Evolutionary conservation across 2,797 vertebrate species (phyloP), one percentile per base, ranked within the genome.

Genomic region (Lacerta agilis): DNA sequence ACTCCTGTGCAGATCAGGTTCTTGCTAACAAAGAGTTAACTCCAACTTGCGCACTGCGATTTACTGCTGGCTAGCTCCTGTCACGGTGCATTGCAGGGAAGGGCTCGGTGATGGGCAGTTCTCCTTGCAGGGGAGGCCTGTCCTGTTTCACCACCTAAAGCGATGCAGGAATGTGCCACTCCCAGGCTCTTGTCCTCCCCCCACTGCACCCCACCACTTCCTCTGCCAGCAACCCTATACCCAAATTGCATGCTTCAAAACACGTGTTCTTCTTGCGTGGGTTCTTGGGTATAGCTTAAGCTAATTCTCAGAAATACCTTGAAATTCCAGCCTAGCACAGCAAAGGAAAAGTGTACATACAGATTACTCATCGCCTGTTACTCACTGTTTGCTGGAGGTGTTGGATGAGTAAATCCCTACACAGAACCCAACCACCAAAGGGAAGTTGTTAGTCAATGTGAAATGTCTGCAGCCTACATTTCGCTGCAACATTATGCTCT

Each of bases 361-460:
- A 89, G 75, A 79, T 85, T 82, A 43, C n/a, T 77, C 61, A 79
- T 82, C 27, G 41, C 75, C 27, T 86, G 79, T 83, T 90, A n/a
- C n/a, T 83, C 87, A 73, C 49, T 91, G 58, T 36, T 85, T 79
- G 4, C 4, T 11, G 75, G 76, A 67, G 67, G 58, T 49, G 43
- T 25, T 0, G 0, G 25, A 2, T 4, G 1, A 64, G 6, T 79
- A 41, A 76, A n/a, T 43, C 83, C 61, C n/a, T 88, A 2, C 45
- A 17, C 33, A 33, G 64, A 23, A 86, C 11, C 10, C 49, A 75
- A 29, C 15, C 82, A 82, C 38, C 41, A 41, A 66, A 85, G 61
- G 6, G 10, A 71, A 13, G 17, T 33, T 10, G 43, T 20, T 49
- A 82, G 89, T 69, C n/a, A 11, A 2, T 36, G 13, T 61, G 79